phyloP scores from a whole-genome alignment of 2,888 invertebrate species.

The Aleiodes alternator region DNA sequence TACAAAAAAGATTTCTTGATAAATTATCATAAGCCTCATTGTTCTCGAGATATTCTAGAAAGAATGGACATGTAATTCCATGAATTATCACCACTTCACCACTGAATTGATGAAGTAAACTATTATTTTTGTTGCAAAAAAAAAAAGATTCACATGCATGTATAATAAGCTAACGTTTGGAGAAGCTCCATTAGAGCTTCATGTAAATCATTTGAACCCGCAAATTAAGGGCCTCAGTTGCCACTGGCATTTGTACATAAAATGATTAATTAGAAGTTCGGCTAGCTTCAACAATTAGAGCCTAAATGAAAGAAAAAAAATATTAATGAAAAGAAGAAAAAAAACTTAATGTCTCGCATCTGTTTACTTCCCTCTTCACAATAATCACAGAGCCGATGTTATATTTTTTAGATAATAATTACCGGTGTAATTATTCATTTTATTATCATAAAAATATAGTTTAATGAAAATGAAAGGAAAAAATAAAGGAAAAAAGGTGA shows the following conservation, averaged over 20 bases:
- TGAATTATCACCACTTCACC: too few relatives aligned
- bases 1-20: too few relatives aligned
- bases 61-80: too few relatives aligned
- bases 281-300: constrained; percentile 51
- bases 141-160: too few relatives aligned
- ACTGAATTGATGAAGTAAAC: too few relatives aligned
- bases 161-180: too few relatives aligned
- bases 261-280: constrained; percentile 52
- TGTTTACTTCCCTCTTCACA: not conserved
- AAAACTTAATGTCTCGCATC: constrained; percentile 48
- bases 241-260: constrained; percentile 58
- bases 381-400: constrained; percentile 30
- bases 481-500: too few relatives aligned
- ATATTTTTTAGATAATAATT: constrained; percentile 36
- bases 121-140: too few relatives aligned
- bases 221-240: constrained; percentile 47
- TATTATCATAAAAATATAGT: constrained; percentile 4
- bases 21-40: too few relatives aligned
- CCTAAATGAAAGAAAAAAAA: constrained; percentile 51
- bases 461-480: constrained; percentile 11
- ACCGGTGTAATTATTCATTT: constrained; percentile 28
- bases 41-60: too few relatives aligned
- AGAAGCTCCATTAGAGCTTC: too few relatives aligned
- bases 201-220: constrained; percentile 9
- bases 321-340: constrained; percentile 25